phyloP scores from a whole-genome alignment of 1,140 invertebrate species.

The Leptopilina boulardi region DNA sequence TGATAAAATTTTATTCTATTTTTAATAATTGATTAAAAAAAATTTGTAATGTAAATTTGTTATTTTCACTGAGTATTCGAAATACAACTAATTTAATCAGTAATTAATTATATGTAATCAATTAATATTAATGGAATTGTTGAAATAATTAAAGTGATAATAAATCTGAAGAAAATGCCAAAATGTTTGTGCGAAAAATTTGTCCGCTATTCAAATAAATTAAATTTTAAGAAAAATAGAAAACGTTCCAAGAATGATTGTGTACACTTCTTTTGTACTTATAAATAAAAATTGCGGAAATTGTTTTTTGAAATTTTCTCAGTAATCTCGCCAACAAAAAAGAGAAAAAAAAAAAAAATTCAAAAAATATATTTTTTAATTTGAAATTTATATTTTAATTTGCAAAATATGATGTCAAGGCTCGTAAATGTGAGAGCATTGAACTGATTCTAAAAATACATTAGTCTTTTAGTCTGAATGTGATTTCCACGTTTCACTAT shows the following conservation, averaged over 20 bases:
- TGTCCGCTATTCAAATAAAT: neutral
- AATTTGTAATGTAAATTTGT: neutral
- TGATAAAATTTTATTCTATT: neutral
- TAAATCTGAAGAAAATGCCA: neutral
- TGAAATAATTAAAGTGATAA: neutral
- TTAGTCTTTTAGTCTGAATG: neutral
- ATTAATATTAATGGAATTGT: neutral
- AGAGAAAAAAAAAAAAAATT: too few relatives aligned
- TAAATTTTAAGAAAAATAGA: neutral
- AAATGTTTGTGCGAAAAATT: neutral
- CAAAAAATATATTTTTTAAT: neutral
- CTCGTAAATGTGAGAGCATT: conserved; percentile 7
- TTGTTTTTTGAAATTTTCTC: neutral
- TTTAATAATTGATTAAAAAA: neutral
- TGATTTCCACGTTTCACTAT: neutral
- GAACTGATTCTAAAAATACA: conserved; percentile 14
- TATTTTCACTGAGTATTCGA: too few relatives aligned
- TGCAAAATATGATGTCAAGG: conserved; percentile 8
- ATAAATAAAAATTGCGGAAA: neutral
- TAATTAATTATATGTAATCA: neutral
- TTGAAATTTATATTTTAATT: neutral
- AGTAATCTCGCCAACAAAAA: neutral
- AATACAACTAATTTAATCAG: too few relatives aligned
- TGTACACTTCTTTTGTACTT: neutral
- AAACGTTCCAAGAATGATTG: neutral